Base-by-base conservation (phyloP, 2,888 invertebrate species). In the Hypolimnas misippus region DNA sequence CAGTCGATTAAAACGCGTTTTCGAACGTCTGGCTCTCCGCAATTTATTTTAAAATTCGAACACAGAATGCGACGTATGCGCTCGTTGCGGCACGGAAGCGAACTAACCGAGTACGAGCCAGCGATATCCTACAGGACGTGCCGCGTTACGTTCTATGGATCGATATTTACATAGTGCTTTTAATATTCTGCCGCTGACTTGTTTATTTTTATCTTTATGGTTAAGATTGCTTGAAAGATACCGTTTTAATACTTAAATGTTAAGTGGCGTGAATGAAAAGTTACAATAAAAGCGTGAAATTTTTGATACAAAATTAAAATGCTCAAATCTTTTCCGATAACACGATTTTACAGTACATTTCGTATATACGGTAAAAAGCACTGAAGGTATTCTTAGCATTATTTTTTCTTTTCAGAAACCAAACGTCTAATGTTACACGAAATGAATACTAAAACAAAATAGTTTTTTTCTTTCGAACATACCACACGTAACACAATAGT, bases 111-210 rank as follows among this genome's bases (percentile, higher is more conserved):
- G 50, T 62, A 33, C 46, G 54, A 70, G 72, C 75, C 76, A 79
- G 83, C 87, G 84, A 85, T 85, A 84, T 90, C 90, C 90, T 89
- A 79, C 86, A 88, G 77, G 75, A 91, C 88, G 86, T 86, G 85
- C 78, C 70, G 76, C 76, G 80, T 56, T 80, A 42, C 61, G 78
- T 81, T 75, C 81, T 86, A 89, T 84, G 82, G 86, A 91, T 91
- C 91, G 88, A 91, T 91, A 90, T 89, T 87, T 87, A 89, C 86
- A 89, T 89, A 86, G 82, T 81, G 83, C 81, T 87, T 87, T 87
- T 89, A 87, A 87, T 87, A 88, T 88, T 83, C 83, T 80, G 82
- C 82, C 81, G 71, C 62, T 66, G 63, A 72, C 70, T 71, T 75
- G 69, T 74, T 75, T 76, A 75, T 76, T 76, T 75, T 73, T 76